Evolutionary conservation across 2,113 vertebrate species (phyloP).

Genomic region (Brachionichthys hirsutus): DNA sequence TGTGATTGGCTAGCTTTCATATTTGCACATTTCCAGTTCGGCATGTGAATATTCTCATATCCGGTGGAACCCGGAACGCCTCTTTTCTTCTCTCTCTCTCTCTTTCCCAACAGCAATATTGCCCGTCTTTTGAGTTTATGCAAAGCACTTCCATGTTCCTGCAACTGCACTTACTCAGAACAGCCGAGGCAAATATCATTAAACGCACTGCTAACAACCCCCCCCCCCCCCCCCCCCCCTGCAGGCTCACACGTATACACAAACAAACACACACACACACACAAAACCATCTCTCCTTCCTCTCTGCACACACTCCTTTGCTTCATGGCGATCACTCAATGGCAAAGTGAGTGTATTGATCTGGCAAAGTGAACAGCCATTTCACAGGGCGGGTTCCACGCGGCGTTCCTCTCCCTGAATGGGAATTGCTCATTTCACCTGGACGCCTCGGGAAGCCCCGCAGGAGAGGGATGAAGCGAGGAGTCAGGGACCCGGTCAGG

Average conservation of each 20-base stretch:
- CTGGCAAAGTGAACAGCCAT: constrained; percentile 73
- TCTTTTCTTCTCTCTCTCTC: not conserved
- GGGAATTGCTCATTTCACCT: constrained; percentile 75
- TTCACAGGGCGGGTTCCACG: constrained; percentile 50
- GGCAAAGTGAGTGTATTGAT: constrained; percentile 66
- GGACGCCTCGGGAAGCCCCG: constrained; percentile 50
- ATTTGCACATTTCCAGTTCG: constrained; percentile 64
- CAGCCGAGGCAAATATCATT: constrained; percentile 69
- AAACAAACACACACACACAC: constrained; percentile 30
- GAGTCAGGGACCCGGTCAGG: constrained; percentile 57
- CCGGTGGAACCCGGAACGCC: constrained; percentile 40
- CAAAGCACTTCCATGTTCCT: constrained; percentile 67
- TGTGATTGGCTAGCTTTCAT: constrained; percentile 64
- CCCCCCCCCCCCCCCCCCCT: constrained; percentile 3
- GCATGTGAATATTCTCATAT: constrained; percentile 66
- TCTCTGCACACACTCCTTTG: constrained; percentile 8
- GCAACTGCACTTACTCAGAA: constrained; percentile 56
- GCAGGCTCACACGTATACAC: constrained; percentile 28
- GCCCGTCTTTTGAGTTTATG: constrained; percentile 71
- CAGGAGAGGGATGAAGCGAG: constrained; percentile 20
- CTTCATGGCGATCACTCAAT: constrained; percentile 61
- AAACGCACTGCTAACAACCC: constrained; percentile 66
- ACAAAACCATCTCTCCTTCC: constrained; percentile 11
- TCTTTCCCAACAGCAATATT: constrained; percentile 63
- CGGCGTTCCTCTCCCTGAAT: constrained; percentile 63